Evolutionary conservation across 2,888 invertebrate genomes (phyloP), one percentile per base, ranked within the genome.

Genomic region (Campoplex nolae): DNA sequence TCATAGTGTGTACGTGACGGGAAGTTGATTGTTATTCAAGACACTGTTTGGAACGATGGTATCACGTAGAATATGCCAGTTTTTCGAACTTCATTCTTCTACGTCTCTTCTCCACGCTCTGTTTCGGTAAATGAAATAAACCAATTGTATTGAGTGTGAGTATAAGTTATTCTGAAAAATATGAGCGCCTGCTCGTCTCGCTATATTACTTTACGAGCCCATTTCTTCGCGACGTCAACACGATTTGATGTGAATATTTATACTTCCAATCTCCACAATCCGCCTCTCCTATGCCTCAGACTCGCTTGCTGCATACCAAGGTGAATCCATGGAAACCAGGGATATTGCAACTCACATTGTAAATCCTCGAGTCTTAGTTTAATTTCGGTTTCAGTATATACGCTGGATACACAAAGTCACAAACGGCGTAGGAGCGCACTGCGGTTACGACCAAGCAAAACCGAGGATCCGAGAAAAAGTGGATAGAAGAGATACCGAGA

Each of bases 241-340:
- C n/a, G 51, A 48, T 38, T 35, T 82, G 70, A 76, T 87, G 65
- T 84, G 76, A 87, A 87, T 87, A 87, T 87, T 82, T 79, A 84
- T 82, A 71, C 56, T 75, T 45, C 70, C 75, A 74, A 87, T 79
- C 56, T 65, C 70, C 78, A 70, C 62, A 79, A 87, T 84, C 78
- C 75, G 48, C 54, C 62, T 65, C 35, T 45, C 56, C 65, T 13
- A 48, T 32, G 38, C n/a, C 35, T 54, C 18, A 35, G 48, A 70
- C 54, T 78, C n/a, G 84, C 68, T n/a, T 13, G 51, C 67, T 62
- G 76, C 76, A 70, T 83, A 82, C 28, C 54, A 54, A 68, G 71
- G 35, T 32, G 71, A 81, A 35, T 70, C 58, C 45, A 23, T 48
- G 56, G 73, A 73, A 75, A 65, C 56, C 48, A 71, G 70, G 74